Base-by-base conservation (phyloP, 2,113 vertebrate species). In the Elephas maximus region DNA sequence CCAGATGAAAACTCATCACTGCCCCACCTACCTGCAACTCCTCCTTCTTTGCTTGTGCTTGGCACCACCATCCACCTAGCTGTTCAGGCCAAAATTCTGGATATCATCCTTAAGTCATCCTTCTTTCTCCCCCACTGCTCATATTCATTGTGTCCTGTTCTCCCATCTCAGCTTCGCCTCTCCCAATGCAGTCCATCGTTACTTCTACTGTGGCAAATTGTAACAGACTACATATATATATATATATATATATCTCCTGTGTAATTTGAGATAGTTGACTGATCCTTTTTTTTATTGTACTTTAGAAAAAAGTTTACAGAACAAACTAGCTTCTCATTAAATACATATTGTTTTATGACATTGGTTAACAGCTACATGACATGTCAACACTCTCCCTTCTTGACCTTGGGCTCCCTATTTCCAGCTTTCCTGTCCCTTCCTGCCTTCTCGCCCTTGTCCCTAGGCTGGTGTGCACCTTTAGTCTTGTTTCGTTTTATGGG, bases 71-170 rank as follows among this genome's bases (percentile, higher is more conserved):
- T 62, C 23, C 10, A 53, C 0, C 7, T 53, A 53, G 44, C n/a
- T 93, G 3, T 91, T 96, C 48, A 92, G 85, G 37, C 65, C 41
- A 5, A 82, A 90, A 84, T 80, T 77, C n/a, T 91, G n/a, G 60
- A 21, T 53, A 12, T 88, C 48, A 71, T 67, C 23, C 71, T 88
- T 73, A 51, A 82, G 48, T 87, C 18, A 30, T 90, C 37, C 17
- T 94, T 92, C 81, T 71, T 37, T 57, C 63, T 88, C 44, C 93
- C 11, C 51, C 1, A 18, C n/a, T 74, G 53, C 9, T 79, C 20
- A 14, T 67, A 71, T 57, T 86, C 48, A 77, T 0, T 78, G 48
- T 69, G 37, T 80, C 26, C 41, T 62, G 3, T 67, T 90, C 92
- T 74, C 2, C 48, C n/a, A 20, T 48, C 8, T 84, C 30, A 57